These are phyloP conservation scores for Adela reaumurella DNA, from an alignment of 2,888 invertebrate genomes.

Conservation along the genomic window DNA sequence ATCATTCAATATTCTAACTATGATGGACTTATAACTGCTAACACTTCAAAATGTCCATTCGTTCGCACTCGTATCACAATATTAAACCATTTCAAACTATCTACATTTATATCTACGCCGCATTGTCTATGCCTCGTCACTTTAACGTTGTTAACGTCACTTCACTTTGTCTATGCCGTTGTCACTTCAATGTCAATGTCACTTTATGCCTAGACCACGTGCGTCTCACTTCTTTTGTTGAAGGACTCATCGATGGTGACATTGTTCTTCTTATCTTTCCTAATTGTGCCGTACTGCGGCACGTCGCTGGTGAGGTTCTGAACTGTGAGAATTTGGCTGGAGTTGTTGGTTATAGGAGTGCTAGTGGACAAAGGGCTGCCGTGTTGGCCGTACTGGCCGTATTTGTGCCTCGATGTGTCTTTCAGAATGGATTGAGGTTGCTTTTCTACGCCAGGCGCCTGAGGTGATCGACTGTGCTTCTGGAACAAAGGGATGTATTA, in stretches of 20 bases:
- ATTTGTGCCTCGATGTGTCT: slow-evolving; percentile 60
- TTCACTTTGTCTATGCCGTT: neutral
- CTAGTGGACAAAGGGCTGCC: slow-evolving; percentile 42
- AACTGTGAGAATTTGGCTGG: slow-evolving; percentile 58
- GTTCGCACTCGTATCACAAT: slow-evolving; percentile 36
- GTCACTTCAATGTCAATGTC: neutral
- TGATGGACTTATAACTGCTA: slow-evolving; percentile 16
- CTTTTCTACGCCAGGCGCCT: slow-evolving; percentile 34
- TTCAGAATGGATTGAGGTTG: slow-evolving; percentile 62
- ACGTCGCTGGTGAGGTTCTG: slow-evolving; percentile 50
- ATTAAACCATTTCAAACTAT: slow-evolving; percentile 32
- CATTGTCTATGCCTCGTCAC: slow-evolving; percentile 26
- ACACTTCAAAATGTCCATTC: slow-evolving; percentile 18
- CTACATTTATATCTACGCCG: slow-evolving; percentile 38
- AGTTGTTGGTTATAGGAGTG: slow-evolving; percentile 38
- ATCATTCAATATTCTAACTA: slow-evolving; percentile 19
- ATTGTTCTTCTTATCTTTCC: slow-evolving; percentile 51
- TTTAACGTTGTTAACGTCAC: slow-evolving; percentile 3
- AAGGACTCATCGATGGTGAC: slow-evolving; percentile 48
- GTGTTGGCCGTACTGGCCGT: slow-evolving; percentile 46
- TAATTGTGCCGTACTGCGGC: slow-evolving; percentile 52
- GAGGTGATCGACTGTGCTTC: slow-evolving; percentile 35
- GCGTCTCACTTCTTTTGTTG: slow-evolving; percentile 43
- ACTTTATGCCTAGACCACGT: slow-evolving; percentile 28
- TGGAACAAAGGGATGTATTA: no score